Conservation (phyloP, 2,888 invertebrate genomes). For the Amorpha juglandis region DNA sequence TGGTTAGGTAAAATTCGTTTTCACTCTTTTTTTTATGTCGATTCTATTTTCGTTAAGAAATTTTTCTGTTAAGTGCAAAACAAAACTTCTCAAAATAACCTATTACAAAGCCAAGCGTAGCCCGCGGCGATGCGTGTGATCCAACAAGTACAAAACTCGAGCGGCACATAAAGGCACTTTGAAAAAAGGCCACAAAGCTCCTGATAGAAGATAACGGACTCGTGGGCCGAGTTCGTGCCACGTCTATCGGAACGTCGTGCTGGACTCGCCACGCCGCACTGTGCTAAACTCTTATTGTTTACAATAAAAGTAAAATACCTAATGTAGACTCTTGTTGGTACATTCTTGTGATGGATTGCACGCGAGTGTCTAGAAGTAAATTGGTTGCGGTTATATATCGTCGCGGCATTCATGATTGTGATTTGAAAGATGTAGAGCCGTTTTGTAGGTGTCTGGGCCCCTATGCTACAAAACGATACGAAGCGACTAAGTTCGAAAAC, state of each 20-base stretch:
- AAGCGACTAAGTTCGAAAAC: too few relatives aligned
- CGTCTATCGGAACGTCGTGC: constrained; percentile 57
- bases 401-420: neutral
- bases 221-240: constrained; percentile 49
- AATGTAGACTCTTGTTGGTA: neutral
- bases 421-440: neutral
- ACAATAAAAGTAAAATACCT: too few relatives aligned
- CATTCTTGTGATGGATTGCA: neutral
- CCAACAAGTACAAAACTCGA: constrained; percentile 39
- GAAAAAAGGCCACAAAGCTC: constrained; percentile 54
- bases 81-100: neutral
- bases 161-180: constrained; percentile 51
- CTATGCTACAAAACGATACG: too few relatives aligned
- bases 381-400: neutral
- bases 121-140: constrained; percentile 19
- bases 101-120: constrained; percentile 4
- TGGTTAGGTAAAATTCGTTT: too few relatives aligned
- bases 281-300: constrained; percentile 19
- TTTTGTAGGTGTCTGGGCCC: too few relatives aligned
- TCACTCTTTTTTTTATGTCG: too few relatives aligned
- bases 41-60: too few relatives aligned
- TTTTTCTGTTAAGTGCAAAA: neutral
- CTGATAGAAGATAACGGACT: constrained; percentile 57
- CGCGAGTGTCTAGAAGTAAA: constrained; percentile 3
- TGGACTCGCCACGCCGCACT: constrained; percentile 46